Conservation (phyloP, 2,888 invertebrate species). For the Lasioglossum villosulum region DNA sequence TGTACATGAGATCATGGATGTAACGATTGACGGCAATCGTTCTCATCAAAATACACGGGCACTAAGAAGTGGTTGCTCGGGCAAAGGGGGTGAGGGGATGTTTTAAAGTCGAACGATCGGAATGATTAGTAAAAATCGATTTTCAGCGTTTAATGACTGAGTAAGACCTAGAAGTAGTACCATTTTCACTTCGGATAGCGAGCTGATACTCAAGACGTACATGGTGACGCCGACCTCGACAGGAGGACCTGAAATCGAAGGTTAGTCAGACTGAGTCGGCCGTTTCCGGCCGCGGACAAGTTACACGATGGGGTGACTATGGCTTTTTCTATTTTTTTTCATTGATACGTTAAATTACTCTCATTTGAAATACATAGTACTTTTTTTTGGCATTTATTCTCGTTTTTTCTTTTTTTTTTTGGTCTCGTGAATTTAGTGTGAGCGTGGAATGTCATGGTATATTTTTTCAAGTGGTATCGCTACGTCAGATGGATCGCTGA, state of each 20-base stretch:
- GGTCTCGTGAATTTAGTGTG: slow-evolving; percentile 59
- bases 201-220: slow-evolving; percentile 93
- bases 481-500: slow-evolving; percentile 74
- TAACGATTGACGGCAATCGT: slow-evolving; percentile 61
- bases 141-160: slow-evolving; percentile 77
- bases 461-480: slow-evolving; percentile 60
- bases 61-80: slow-evolving; percentile 69
- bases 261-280: slow-evolving; percentile 84
- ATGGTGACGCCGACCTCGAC: slow-evolving; percentile 93
- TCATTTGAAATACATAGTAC: slow-evolving; percentile 40
- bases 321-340: slow-evolving; percentile 59
- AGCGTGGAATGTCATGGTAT: slow-evolving; percentile 65
- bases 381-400: slow-evolving; percentile 42
- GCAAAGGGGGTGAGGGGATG: slow-evolving; percentile 48
- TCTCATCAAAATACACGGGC: slow-evolving; percentile 61
- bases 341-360: slow-evolving; percentile 53
- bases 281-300: slow-evolving; percentile 70
- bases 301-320: slow-evolving; percentile 71
- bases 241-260: slow-evolving; percentile 89
- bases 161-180: slow-evolving; percentile 86
- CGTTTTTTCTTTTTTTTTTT: slow-evolving; percentile 24
- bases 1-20: slow-evolving; percentile 47
- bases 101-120: slow-evolving; percentile 68
- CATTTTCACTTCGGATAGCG: slow-evolving; percentile 94
- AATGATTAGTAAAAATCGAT: slow-evolving; percentile 69